phyloP scores from a whole-genome alignment of 2,888 invertebrate species.

The Nemapogon koenigi region DNA sequence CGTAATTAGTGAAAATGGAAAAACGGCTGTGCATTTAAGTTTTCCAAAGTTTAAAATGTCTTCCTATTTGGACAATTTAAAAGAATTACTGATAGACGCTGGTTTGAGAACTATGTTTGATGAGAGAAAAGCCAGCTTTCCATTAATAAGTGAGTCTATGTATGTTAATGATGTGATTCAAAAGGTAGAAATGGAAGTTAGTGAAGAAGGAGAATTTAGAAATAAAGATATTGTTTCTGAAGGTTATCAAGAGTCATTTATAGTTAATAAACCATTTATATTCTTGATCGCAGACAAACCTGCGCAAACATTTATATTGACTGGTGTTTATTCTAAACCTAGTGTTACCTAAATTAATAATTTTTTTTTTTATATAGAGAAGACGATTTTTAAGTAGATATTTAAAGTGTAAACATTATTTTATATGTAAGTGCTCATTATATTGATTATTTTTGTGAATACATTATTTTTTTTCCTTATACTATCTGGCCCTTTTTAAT shows the following conservation, averaged over 20 bases:
- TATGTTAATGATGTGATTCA: slow-evolving; percentile 40
- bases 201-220: slow-evolving; percentile 40
- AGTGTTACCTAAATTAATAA: no score
- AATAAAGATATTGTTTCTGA: slow-evolving; percentile 24
- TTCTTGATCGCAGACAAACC: slow-evolving; percentile 44
- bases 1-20: slow-evolving; percentile 32
- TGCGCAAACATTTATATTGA: slow-evolving; percentile 33
- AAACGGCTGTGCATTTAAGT: slow-evolving; percentile 54
- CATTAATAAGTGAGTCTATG: slow-evolving; percentile 29
- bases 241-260: no score
- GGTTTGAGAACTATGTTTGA: slow-evolving; percentile 39
- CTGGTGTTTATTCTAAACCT: slow-evolving; percentile 47
- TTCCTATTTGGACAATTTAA: slow-evolving; percentile 51
- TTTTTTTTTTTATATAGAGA: no score
- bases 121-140: slow-evolving; percentile 26
- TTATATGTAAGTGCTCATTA: no score
- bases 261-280: slow-evolving; percentile 41
- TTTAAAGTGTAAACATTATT: no score
- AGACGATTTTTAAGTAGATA: no score
- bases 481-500: no score
- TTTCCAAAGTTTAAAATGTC: slow-evolving; percentile 66
- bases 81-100: slow-evolving; percentile 44
- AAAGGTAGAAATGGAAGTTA: slow-evolving; percentile 45
- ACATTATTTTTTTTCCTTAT: no score
- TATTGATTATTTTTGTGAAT: no score